phyloP scores from a whole-genome alignment of 2,797 vertebrate genomes.

The Falco berigora region DNA sequence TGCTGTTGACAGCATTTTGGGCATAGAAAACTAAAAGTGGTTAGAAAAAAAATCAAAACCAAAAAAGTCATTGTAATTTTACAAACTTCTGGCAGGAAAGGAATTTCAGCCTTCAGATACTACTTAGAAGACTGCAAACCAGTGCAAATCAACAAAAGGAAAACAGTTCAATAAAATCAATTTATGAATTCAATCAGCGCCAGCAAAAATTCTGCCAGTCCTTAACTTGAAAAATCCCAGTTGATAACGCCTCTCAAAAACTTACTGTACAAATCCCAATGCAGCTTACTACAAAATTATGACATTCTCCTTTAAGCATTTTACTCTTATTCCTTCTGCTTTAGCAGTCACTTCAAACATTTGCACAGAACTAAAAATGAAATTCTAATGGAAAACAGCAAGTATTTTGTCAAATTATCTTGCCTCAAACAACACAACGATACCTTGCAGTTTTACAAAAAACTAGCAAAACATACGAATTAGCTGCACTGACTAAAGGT shows the following conservation, averaged over 20 bases:
- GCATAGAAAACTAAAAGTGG: background rate
- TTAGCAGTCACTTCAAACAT: background rate
- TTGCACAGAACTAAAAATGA: background rate
- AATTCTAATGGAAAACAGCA: background rate
- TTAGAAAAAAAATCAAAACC: background rate
- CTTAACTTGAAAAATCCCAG: background rate
- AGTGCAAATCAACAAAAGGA: background rate
- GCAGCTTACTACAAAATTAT: background rate
- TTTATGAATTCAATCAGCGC: background rate
- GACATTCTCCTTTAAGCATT: background rate
- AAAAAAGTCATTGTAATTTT: background rate
- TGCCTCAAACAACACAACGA: background rate
- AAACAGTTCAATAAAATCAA: background rate
- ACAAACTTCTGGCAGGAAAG: background rate
- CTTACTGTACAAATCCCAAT: background rate
- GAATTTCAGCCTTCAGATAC: background rate
- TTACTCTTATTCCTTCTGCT: background rate
- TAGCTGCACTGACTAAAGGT: background rate
- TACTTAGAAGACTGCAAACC: background rate
- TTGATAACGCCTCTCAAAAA: background rate
- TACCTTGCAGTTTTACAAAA: background rate
- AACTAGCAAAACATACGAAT: background rate
- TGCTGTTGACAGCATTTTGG: background rate
- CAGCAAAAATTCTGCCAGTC: background rate
- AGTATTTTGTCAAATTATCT: background rate